Percentiles rank a stretch among this genome's conserved stretches.
phyloP scores from a whole-genome alignment of 2,888 invertebrate genomes.

The Calephelis perditalis region DNA sequence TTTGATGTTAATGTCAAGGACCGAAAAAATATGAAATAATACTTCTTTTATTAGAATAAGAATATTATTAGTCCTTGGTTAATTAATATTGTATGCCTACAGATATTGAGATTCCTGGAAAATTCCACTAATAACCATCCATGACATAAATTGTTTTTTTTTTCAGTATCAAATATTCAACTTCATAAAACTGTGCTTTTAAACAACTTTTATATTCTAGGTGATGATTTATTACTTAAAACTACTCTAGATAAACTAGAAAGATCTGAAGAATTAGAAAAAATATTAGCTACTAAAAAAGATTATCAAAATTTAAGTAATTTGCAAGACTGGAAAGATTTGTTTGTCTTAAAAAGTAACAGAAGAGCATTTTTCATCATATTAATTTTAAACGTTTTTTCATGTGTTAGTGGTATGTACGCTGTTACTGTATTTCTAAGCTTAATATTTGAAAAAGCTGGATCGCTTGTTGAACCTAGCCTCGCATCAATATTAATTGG shows the following conservation, averaged over 20 bases:
- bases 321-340: constrained; percentile 37
- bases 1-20: too few relatives aligned
- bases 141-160: too few relatives aligned
- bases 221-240: constrained; percentile 34
- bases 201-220: constrained; percentile 33
- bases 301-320: constrained; percentile 26
- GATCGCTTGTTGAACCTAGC: constrained; percentile 20
- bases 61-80: too few relatives aligned
- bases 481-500: constrained; percentile 26
- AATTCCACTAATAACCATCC: too few relatives aligned
- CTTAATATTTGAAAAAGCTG: constrained; percentile 24
- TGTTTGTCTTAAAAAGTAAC: constrained; percentile 41
- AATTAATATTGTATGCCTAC: too few relatives aligned
- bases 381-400: constrained; percentile 34
- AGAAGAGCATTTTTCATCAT: constrained; percentile 43
- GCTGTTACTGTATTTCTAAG: constrained; percentile 23
- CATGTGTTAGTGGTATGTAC: constrained; percentile 24
- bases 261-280: constrained; percentile 39
- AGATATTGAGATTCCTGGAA: too few relatives aligned
- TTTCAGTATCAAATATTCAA: too few relatives aligned
- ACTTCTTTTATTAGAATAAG: too few relatives aligned
- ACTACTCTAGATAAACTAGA: constrained; percentile 37
- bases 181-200: too few relatives aligned
- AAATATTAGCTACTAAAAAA: constrained; percentile 31
- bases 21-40: too few relatives aligned